Base-by-base conservation (phyloP, 2,888 invertebrate species). In the Chrysomela aeneicollis region DNA sequence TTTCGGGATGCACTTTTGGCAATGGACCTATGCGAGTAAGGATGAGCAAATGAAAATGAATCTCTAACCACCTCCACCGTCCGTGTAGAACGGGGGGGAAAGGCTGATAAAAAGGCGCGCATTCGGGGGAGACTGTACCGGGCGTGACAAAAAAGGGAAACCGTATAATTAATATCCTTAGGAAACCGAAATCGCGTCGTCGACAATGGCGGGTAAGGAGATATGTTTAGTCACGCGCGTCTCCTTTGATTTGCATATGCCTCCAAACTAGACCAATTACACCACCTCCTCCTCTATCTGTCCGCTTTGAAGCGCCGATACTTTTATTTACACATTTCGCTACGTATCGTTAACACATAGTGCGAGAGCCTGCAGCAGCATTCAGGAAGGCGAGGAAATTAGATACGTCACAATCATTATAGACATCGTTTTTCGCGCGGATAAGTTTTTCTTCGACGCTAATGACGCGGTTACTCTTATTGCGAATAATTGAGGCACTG, bases 251-350 rank as follows among this genome's bases (percentile, higher is more conserved):
- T 81, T 81, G 79, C 79, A 77, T 80, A 79, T 78, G 78, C 78
- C 77, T 77, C 76, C 77, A 81, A 81, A 81, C 81, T 81, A 81
- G 80, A 79, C 80, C 81, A 81, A 81, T 81, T 81, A 81, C 75
- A 76, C 74, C 72, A n/a, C n/a, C n/a, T n/a, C n/a, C n/a, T n/a
- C 72, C 69, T 77, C 77, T 78, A 78, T 78, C 76, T 79, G 77
- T 75, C 77, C 76, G 77, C 78, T 79, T 79, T 79, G 79, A 77
- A 75, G 74, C 74, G 74, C 74, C 69, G 73, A 26, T 73, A 77
- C 74, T 78, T 79, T 78, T 79, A 79, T 79, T 78, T 78, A 78
- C 77, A 78, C 74, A 77, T 79, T 79, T 77, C 77, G 77, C 77
- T 77, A 75, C 74, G 76, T 76, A 77, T 78, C 78, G 78, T 79